Base-by-base conservation (phyloP, 2,888 invertebrate genomes). In the Drosophila recens region DNA sequence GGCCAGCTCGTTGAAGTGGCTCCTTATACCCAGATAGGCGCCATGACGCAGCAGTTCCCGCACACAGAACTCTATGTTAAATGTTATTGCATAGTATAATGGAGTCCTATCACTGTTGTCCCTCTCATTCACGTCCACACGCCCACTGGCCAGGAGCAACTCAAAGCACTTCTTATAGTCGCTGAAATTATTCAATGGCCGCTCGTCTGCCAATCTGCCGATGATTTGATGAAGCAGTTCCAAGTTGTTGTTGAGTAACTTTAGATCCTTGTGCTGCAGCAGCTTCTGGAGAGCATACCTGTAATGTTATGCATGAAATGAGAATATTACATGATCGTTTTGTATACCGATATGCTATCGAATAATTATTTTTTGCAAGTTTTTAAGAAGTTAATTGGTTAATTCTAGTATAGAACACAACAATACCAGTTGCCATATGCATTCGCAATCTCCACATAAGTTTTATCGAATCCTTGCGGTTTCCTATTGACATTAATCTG, bases 21-120 rank as follows among this genome's bases (percentile, higher is more conserved):
- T 95, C 79, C 94, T 94, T 45, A 95, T 93, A 2, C 96, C 96
- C 33, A 97, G 94, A 85, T 96, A 96, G 9, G 96, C 96, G 17
- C 96, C 96, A 63, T 94, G 93, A 57, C 94, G 93, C 20, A 97
- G 92, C 46, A 97, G 92, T 56, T 94, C 93, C 51, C 94, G 91
- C 8, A 95, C 94, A 3, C 94, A 95, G 51, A 94, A 94, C 27
- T 93, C 93, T 77, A 95, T 94, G 13, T 95, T 95, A 80, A 95
- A 95, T 85, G 95, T 94, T 0, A 95, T 95, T 1, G 96, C 96
- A 86, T 96, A 96, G 91, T 97, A 96, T 43, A 97, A 91, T 0
- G 96, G 94, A 15, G 96, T 95, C 72, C 95, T 95, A 27, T 95
- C 94, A 90, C 95, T 95, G 3, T 93, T 84, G 87, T 95, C 95